phyloP scores from a whole-genome alignment of 2,797 vertebrate species.

The Podarcis siculus region DNA sequence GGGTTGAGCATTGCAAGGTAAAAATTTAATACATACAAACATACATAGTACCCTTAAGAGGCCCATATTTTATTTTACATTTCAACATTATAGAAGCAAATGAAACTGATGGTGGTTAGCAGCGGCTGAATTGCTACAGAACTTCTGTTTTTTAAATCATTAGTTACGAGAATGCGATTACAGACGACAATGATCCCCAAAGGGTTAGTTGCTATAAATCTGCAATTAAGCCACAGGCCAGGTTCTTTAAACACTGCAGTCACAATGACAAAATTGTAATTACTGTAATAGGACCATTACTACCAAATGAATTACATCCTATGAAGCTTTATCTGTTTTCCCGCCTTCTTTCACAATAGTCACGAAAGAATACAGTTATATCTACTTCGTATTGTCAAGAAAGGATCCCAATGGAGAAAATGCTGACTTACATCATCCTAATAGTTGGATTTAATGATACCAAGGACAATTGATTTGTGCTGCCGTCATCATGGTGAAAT shows the following conservation, averaged over 20 bases:
- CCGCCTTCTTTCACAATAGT: not conserved
- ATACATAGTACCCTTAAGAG: not conserved
- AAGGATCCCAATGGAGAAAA: not conserved
- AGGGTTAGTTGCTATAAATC: constrained; percentile 59
- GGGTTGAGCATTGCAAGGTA: not conserved
- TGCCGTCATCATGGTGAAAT: not conserved
- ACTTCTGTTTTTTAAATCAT: constrained; percentile 37
- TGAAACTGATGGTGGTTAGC: constrained; percentile 18
- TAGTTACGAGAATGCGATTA: constrained; percentile 50
- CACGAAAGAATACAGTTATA: not conserved
- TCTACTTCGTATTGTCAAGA: not conserved
- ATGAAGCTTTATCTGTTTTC: constrained; percentile 30
- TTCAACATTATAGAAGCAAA: not conserved
- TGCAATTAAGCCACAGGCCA: constrained; percentile 70
- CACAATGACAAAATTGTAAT: constrained; percentile 60
- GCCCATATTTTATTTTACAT: constrained; percentile 24
- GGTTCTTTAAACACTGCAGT: constrained; percentile 64
- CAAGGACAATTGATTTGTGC: not conserved
- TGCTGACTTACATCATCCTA: accelerated
- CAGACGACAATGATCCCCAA: constrained; percentile 35
- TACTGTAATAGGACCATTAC: constrained; percentile 61
- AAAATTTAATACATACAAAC: not conserved
- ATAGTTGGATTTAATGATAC: not conserved
- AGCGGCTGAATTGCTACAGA: constrained; percentile 38
- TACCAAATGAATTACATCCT: constrained; percentile 52